Percentiles rank a stretch among this genome's conserved stretches.
phyloP scores from a whole-genome alignment of 2,113 vertebrate genomes.

The Cephalopholis sonnerati region DNA sequence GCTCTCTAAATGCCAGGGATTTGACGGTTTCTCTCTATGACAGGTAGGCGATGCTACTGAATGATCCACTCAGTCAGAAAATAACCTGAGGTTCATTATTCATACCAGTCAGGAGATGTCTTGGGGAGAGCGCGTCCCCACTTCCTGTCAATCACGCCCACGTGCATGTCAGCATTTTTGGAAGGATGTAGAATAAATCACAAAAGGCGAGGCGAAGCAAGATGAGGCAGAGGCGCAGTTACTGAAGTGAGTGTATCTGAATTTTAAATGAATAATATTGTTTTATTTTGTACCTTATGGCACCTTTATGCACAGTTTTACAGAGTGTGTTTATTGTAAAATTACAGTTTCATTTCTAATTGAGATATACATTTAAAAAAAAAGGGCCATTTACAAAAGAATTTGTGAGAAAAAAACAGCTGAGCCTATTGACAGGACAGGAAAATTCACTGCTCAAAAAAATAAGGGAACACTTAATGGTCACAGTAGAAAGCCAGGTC shows the following conservation, averaged over 20 bases:
- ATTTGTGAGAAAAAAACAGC: not conserved
- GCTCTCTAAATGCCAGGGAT: not conserved
- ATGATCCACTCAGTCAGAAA: conserved; percentile 25
- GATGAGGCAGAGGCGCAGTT: not conserved
- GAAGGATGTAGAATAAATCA: conserved; percentile 18
- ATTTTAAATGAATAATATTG: not conserved
- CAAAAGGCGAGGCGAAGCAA: not conserved
- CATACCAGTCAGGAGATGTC: conserved; percentile 12
- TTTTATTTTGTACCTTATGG: not conserved
- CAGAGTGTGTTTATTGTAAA: not conserved
- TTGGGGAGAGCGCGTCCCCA: conserved; percentile 1
- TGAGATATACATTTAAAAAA: not conserved
- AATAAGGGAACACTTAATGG: too few relatives aligned
- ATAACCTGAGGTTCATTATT: conserved; percentile 33
- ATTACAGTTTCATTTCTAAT: not conserved
- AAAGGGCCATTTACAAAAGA: not conserved
- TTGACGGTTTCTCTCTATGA: conserved; percentile 2
- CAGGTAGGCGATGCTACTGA: not conserved
- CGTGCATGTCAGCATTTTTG: conserved; percentile 31
- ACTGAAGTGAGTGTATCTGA: not conserved
- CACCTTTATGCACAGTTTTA: not conserved
- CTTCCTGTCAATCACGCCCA: conserved; percentile 31
- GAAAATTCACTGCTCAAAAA: not conserved
- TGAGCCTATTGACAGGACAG: not conserved
- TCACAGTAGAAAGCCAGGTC: not conserved